Percentiles rank a stretch among this genome's conserved stretches.
Evolutionary conservation across 2,888 invertebrate species (phyloP).

Genomic region (Dendrolimus pini): DNA sequence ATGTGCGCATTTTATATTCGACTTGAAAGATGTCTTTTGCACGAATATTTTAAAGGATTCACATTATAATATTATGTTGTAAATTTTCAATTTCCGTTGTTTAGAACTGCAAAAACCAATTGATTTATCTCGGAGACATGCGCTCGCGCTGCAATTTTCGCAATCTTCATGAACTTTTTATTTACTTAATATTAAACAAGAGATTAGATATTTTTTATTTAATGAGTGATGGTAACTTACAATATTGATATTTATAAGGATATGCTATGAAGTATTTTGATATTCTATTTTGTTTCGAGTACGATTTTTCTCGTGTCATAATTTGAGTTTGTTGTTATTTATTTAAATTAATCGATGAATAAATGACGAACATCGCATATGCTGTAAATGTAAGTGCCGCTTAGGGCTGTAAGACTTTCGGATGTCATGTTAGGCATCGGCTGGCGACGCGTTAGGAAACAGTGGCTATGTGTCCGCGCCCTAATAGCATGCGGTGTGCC

Average conservation of each 20-base stretch:
- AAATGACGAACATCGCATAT: slow-evolving; percentile 41
- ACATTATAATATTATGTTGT: slow-evolving; percentile 17
- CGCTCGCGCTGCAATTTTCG: slow-evolving; percentile 36
- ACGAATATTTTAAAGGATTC: slow-evolving; percentile 17
- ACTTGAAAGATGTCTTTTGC: slow-evolving; percentile 14
- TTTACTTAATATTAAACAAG: slow-evolving; percentile 67
- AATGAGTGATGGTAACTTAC: slow-evolving; percentile 69
- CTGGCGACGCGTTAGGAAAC: too few species aligned
- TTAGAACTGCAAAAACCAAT: background rate
- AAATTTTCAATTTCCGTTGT: slow-evolving; percentile 1
- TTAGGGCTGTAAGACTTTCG: slow-evolving; percentile 2
- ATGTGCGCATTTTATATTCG: slow-evolving; percentile 36
- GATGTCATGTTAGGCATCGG: background rate
- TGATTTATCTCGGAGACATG: slow-evolving; percentile 15
- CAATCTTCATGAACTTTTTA: slow-evolving; percentile 62
- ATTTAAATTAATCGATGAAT: slow-evolving; percentile 62
- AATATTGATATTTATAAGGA: slow-evolving; percentile 69
- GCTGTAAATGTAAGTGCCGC: slow-evolving; percentile 27
- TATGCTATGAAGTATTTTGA: slow-evolving; percentile 62
- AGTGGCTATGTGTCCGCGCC: slow-evolving; percentile 7
- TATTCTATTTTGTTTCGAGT: slow-evolving; percentile 65
- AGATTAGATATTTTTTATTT: slow-evolving; percentile 73
- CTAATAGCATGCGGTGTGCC: slow-evolving; percentile 17
- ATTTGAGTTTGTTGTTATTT: slow-evolving; percentile 68
- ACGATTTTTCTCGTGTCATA: slow-evolving; percentile 69